Base-by-base conservation (phyloP, 1,140 invertebrate genomes). In the Maniola jurtina region DNA sequence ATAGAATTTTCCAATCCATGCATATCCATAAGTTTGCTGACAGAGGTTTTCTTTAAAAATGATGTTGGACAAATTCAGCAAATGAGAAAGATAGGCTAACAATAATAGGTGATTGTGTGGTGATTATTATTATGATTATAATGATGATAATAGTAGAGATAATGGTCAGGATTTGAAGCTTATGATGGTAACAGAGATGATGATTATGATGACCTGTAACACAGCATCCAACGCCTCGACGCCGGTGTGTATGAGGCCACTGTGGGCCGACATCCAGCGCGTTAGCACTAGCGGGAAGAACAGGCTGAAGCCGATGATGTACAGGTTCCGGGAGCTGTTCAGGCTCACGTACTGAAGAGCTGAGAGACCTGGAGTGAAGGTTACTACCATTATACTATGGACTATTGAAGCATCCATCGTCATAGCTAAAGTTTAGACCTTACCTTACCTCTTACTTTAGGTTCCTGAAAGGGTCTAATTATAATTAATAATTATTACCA, bases 261-360 rank as follows among this genome's bases (percentile, higher is more conserved):
- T 92, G 83, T 96, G 91, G 7, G 91, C 83, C 11, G 93, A 91
- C 92, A 96, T 94, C 96, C 96, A 97, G 69, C 94, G 93, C 1
- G 95, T 95, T 45, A 97, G 80, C 6, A 96, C 95, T 83, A 97
- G 79, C 7, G 96, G 96, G 70, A 97, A 95, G 82, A 98, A 97
- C 42, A 97, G 92, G 8, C 96, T 96, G 70, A 97, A 94, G 11
- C 97, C 97, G n/a, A 98, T 93, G 61, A 98, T 96, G 80, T 97
- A 97, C 4, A 98, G 87, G 90, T 98, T 98, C 63, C 95, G 91
- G 0, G 96, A 93, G 11, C 95, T 97, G 79, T 96, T 95, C 35
- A 98, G 86, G 78, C 97, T 93, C 16, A 97, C 93, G 76, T 95
- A 96, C 78, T 97, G 96, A 10, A 97, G 91, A 14, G 96, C 95